These are phyloP conservation scores for Trichonephila inaurata DNA, from an alignment of 1,140 invertebrate species.

Conservation along the genomic window DNA sequence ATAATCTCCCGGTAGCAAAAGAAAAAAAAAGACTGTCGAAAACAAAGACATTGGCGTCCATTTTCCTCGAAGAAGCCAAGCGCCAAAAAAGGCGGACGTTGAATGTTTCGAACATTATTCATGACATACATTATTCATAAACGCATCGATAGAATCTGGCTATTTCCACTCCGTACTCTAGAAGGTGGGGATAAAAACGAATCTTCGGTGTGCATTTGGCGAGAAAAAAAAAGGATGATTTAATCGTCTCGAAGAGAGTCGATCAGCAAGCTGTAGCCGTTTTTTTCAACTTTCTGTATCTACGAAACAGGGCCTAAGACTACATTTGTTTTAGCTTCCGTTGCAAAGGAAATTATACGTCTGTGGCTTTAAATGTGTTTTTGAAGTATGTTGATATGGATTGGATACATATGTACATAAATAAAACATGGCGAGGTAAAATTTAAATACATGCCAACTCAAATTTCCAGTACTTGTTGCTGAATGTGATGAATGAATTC, in stretches of 20 bases:
- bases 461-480: too few species aligned
- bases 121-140: slow-evolving; percentile 15
- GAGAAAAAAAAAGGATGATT: background rate
- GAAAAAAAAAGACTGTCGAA: background rate
- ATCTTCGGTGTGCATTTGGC: background rate
- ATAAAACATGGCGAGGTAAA: too few species aligned
- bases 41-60: slow-evolving; percentile 19
- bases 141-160: background rate
- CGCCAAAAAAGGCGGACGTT: background rate
- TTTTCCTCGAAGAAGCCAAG: background rate
- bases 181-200: background rate
- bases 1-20: background rate
- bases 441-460: too few species aligned
- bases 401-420: too few species aligned
- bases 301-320: background rate
- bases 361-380: background rate
- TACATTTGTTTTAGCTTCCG: background rate
- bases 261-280: too few species aligned
- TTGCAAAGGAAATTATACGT: background rate
- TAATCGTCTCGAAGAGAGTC: background rate
- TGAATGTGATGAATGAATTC: too few species aligned
- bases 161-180: background rate
- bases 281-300: too few species aligned
- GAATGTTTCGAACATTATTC: slow-evolving; percentile 5
- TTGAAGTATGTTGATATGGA: too few species aligned